These are phyloP conservation scores for Fulica atra DNA, from an alignment of 2,113 vertebrate species.

Conservation along the genomic window DNA sequence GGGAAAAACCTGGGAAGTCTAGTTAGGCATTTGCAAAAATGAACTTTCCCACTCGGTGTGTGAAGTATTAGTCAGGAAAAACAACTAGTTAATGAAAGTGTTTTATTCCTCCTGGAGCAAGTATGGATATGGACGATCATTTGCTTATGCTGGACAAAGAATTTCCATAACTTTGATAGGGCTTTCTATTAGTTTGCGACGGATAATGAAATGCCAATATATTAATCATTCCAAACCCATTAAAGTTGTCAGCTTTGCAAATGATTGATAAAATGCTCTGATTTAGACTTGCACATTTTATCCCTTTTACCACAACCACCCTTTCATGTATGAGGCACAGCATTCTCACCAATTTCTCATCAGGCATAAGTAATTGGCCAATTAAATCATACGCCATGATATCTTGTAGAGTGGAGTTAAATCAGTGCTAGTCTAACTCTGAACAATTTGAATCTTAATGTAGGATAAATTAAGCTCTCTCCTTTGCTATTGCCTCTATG, in stretches of 20 bases:
- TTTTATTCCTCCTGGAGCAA: neutral
- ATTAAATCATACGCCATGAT: neutral
- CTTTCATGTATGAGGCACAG: neutral
- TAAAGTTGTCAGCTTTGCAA: conserved; percentile 8
- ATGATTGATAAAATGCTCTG: neutral
- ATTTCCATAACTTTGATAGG: conserved; percentile 10
- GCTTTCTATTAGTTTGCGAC: conserved; percentile 34
- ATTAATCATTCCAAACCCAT: neutral
- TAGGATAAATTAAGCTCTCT: neutral
- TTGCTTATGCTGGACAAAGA: conserved; percentile 18
- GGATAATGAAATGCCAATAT: neutral
- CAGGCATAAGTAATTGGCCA: conserved; percentile 13
- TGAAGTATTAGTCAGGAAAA: neutral
- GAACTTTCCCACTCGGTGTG: neutral
- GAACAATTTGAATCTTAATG: conserved; percentile 29
- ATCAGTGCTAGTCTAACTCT: neutral
- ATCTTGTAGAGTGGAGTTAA: neutral
- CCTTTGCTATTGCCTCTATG: neutral
- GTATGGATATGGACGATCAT: neutral
- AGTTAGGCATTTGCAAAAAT: neutral
- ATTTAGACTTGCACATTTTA: neutral
- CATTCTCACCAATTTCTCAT: neutral
- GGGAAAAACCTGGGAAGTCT: neutral
- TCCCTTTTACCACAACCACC: neutral
- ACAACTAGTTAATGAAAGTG: neutral